Conservation (phyloP, 2,797 vertebrate species). For the Podarcis siculus region DNA sequence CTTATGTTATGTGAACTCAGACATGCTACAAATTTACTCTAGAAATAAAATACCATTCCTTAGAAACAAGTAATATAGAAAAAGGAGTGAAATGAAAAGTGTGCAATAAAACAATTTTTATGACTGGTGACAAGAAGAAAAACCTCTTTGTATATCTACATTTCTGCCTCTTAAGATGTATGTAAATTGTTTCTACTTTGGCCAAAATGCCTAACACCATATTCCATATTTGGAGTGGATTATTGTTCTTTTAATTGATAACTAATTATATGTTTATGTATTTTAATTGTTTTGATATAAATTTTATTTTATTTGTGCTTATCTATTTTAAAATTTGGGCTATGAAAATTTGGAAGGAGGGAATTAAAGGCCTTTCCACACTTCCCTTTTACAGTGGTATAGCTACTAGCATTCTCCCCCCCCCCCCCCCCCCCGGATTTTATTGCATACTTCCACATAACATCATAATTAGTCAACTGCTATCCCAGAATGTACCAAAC, state of each 20-base stretch:
- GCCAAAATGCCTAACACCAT: not conserved
- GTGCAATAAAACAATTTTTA: not conserved
- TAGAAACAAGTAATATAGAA: slow-evolving; percentile 2
- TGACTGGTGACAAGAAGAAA: not conserved
- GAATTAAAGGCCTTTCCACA: not conserved
- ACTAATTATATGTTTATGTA: not conserved
- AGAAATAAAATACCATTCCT: not conserved
- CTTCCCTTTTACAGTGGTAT: too few relatives aligned
- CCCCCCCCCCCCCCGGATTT: too few relatives aligned
- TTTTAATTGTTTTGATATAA: not conserved
- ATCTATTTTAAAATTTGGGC: not conserved
- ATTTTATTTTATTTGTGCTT: too few relatives aligned
- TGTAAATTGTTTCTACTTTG: too few relatives aligned
- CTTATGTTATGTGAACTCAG: not conserved
- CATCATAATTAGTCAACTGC: too few relatives aligned
- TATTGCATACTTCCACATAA: too few relatives aligned
- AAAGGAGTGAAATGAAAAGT: not conserved
- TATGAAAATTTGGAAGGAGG: not conserved
- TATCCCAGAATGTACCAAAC: too few relatives aligned
- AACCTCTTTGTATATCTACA: too few relatives aligned
- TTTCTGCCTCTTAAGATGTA: too few relatives aligned
- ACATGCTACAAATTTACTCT: not conserved
- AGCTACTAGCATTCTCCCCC: too few relatives aligned
- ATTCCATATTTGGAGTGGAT: not conserved
- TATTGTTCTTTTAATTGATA: not conserved